A percentile compares a stretch with the other conserved stretches of the same genome.
Conservation (phyloP, 2,113 vertebrate genomes). For the Dipodomys stephensi region DNA sequence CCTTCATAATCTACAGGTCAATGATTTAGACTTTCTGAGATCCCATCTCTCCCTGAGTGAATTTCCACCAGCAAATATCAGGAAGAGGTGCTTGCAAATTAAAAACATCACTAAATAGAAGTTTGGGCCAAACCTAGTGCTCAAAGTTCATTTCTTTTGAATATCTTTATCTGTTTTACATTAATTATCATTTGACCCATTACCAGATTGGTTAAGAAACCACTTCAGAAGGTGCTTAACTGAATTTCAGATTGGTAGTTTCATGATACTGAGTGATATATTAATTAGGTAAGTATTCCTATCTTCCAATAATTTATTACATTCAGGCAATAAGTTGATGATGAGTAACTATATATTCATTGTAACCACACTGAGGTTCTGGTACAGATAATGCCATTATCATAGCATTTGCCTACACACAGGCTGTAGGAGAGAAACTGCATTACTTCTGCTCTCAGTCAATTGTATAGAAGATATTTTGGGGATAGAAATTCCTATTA, state of each 20-base stretch:
- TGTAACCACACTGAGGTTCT: too few relatives aligned
- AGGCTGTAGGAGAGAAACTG: not conserved
- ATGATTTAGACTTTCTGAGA: not conserved
- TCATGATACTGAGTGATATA: not conserved
- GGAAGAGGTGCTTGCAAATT: not conserved
- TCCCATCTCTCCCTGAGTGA: not conserved
- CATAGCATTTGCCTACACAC: not conserved
- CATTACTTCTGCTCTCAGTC: not conserved
- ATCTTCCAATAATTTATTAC: not conserved
- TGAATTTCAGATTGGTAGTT: not conserved
- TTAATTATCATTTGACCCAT: constrained; percentile 50
- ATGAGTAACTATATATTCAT: not conserved
- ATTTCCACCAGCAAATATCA: not conserved
- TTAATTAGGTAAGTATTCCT: not conserved
- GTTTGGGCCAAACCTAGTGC: not conserved
- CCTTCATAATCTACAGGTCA: too few relatives aligned
- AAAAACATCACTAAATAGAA: not conserved
- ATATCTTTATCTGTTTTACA: constrained; percentile 18
- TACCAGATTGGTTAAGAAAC: not conserved
- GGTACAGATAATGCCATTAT: not conserved
- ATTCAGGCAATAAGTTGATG: not conserved
- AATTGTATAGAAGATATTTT: not conserved
- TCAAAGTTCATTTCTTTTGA: not conserved
- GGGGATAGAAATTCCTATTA: not conserved
- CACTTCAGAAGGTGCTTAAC: not conserved